Percentiles rank a stretch among this genome's conserved stretches.
These are phyloP conservation scores for Laothoe populi DNA, from an alignment of 2,888 invertebrate genomes.

Conservation along the genomic window DNA sequence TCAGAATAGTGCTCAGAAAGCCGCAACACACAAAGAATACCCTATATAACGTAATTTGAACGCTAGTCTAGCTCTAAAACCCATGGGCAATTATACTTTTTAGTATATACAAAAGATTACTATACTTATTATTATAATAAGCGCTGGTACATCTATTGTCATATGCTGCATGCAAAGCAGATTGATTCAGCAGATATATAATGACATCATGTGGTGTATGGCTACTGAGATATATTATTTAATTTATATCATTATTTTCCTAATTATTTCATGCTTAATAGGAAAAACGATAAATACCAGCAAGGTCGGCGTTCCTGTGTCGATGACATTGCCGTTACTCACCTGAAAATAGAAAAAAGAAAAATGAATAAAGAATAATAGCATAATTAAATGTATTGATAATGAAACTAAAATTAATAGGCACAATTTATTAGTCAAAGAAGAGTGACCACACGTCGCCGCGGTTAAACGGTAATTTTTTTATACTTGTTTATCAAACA, in stretches of 20 bases:
- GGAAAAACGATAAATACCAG: slow-evolving; percentile 76
- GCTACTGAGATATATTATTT: slow-evolving; percentile 32
- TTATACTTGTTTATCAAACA: no score
- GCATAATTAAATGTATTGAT: no score
- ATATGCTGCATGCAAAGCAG: not conserved
- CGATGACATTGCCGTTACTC: slow-evolving; percentile 85
- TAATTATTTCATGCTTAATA: slow-evolving; percentile 55
- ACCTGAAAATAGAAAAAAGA: slow-evolving; percentile 75
- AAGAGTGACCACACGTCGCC: no score
- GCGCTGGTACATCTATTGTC: not conserved
- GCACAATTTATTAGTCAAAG: no score
- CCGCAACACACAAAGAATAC: no score
- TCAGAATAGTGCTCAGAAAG: no score
- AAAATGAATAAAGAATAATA: slow-evolving; percentile 1
- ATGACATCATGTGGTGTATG: slow-evolving; percentile 38
- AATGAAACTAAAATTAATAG: no score
- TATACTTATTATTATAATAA: not conserved
- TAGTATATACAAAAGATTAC: not conserved
- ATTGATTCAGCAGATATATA: slow-evolving; percentile 29
- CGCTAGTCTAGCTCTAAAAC: not conserved
- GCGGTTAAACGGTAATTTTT: no score
- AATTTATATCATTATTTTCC: slow-evolving; percentile 25
- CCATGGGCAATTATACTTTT: not conserved
- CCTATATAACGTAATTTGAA: no score
- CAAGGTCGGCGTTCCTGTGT: slow-evolving; percentile 81